These are phyloP conservation scores for Apotomis betuletana DNA, from an alignment of 2,888 invertebrate species.

Conservation along the genomic window DNA sequence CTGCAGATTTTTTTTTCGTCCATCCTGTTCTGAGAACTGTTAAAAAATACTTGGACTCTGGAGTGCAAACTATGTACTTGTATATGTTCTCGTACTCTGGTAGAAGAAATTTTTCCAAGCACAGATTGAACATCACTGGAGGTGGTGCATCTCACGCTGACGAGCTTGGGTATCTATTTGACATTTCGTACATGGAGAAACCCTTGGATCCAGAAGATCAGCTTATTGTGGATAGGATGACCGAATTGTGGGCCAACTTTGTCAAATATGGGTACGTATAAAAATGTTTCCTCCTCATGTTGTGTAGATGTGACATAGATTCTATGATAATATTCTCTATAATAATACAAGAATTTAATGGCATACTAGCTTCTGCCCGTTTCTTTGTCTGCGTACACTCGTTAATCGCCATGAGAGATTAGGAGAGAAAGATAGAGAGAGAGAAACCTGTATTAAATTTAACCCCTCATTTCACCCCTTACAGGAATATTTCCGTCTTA, in stretches of 20 bases:
- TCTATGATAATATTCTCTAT: too few species aligned
- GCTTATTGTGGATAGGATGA: slow-evolving; percentile 57
- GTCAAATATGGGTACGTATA: slow-evolving; percentile 60
- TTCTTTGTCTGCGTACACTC: too few species aligned
- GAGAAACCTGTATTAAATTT: too few species aligned
- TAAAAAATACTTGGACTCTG: slow-evolving; percentile 48
- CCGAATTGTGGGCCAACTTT: slow-evolving; percentile 62
- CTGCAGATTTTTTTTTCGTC: slow-evolving; percentile 52
- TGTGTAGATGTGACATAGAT: too few species aligned
- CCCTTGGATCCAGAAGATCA: slow-evolving; percentile 52
- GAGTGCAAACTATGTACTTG: slow-evolving; percentile 49
- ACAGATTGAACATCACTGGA: slow-evolving; percentile 47
- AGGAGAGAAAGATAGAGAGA: too few species aligned
- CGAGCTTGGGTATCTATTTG: slow-evolving; percentile 59
- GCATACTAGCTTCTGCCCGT: too few species aligned
- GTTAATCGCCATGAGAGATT: too few species aligned
- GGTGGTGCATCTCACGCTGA: slow-evolving; percentile 55
- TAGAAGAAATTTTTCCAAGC: slow-evolving; percentile 47
- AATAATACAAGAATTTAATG: too few species aligned
- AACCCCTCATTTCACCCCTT: too few species aligned
- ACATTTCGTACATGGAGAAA: slow-evolving; percentile 45
- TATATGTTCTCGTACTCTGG: slow-evolving; percentile 57
- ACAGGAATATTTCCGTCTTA: too few species aligned
- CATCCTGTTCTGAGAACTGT: slow-evolving; percentile 52
- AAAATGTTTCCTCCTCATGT: not conserved